A percentile compares a stretch with the other conserved stretches of the same genome.
Conservation (phyloP, 2,888 invertebrate species). For the Tiliacea aurago region DNA sequence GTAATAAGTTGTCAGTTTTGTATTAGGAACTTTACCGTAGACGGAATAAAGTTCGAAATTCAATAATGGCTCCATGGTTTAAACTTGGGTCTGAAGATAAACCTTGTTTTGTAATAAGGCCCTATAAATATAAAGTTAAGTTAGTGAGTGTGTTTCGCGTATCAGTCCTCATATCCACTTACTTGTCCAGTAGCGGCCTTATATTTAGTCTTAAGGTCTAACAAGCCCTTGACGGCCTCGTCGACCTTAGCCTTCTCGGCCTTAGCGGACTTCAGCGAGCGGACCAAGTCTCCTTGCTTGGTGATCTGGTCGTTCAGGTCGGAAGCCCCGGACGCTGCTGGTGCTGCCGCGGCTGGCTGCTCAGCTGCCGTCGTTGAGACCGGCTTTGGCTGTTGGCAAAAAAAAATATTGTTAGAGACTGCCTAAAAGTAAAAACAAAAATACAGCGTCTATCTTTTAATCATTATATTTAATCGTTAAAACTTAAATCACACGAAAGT, state of each 20-base stretch:
- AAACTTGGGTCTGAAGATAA: too few relatives aligned
- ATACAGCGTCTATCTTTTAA: too few relatives aligned
- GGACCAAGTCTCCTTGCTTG: conserved; percentile 92
- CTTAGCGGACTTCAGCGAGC: conserved; percentile 92
- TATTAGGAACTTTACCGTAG: too few relatives aligned
- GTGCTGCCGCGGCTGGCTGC: conserved; percentile 62
- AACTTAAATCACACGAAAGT: too few relatives aligned
- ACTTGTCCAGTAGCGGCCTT: conserved; percentile 89
- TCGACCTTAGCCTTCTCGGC: conserved; percentile 90
- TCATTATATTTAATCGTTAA: too few relatives aligned
- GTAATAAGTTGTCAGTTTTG: too few relatives aligned
- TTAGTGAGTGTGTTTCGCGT: too few relatives aligned
- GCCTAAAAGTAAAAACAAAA: background rate
- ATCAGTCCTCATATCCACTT: background rate
- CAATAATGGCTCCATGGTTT: too few relatives aligned
- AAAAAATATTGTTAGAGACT: background rate
- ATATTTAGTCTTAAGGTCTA: conserved; percentile 93
- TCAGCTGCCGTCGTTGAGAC: conserved; percentile 70
- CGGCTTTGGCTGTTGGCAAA: conserved; percentile 78
- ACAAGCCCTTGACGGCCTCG: conserved; percentile 89
- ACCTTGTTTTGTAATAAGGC: too few relatives aligned
- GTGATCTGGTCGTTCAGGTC: conserved; percentile 81
- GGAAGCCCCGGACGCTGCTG: conserved; percentile 39
- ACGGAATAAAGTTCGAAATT: too few relatives aligned
- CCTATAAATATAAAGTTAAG: too few relatives aligned